Base-by-base conservation (phyloP, 2,113 vertebrate species). In the Pseudonaja textilis region DNA sequence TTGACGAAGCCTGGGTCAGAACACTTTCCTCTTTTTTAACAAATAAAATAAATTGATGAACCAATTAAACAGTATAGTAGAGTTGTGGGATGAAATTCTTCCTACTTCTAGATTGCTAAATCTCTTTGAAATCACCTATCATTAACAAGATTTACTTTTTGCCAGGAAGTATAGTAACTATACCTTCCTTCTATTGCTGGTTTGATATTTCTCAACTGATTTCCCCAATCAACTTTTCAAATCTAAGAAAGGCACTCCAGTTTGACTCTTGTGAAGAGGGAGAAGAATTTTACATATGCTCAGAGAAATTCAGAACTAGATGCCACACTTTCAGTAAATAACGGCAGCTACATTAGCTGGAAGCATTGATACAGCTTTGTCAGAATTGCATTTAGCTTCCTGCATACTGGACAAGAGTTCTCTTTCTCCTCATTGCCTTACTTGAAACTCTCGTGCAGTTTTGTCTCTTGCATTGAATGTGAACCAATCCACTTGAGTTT, bases 401-500 rank as follows among this genome's bases (percentile, higher is more conserved):
- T 59, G 87, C 69, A 50, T 64, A 86, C 26, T 39, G 85, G 56
- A 20, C 26, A 29, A 59, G 88, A 25, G 57, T 64, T 52, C 29
- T 85, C 14, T 42, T 89, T 42, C 88, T 54, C n/a, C 56, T 93
- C 54, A 45, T 12, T 9, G 29, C 55, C 88, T 86, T 34, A 29
- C 74, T 85, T 56, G 11, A 90, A 45, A 74, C 42, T 57, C 55
- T 20, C 23, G 2, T 64, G 47, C 81, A 42, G 23, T 90, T 90
- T 90, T 87, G 86, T 45, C 89, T 42, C 81, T 61, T 52, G 61
- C 89, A 90, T 86, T 91, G 93, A 91, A 52, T 91, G 93, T 90
- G 55, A 85, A 85, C n/a, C n/a, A 89, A 91, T 93, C 92, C 56
- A 85, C 89, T 87, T 42, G 56, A 93, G 92, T 93, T 93, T 90